Evolutionary conservation across 2,888 invertebrate species (phyloP), one percentile per base, ranked within the genome.

Genomic region (Apotomis capreana): DNA sequence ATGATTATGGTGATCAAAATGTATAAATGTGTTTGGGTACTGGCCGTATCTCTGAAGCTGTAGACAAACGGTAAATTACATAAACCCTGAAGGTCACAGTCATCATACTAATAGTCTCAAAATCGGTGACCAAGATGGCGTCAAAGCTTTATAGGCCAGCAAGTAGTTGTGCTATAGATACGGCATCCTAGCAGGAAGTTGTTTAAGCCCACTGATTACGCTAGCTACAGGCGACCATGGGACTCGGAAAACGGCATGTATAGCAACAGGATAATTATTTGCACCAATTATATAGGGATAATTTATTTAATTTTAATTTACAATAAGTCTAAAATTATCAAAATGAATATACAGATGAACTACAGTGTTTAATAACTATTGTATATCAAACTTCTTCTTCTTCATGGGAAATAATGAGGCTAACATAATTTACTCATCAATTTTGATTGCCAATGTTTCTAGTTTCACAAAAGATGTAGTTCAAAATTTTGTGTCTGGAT

Each of bases 371-470:
- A 52, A 69, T 63, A n/a, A 55, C 0, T 54, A 65, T 65, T 70
- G 70, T 67, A 9, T 61, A 70, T 67, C 65, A 70, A 70, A 70
- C 65, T 70, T 61, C 70, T 60, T 61, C 70, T 60, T 70, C n/a
- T 59, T 68, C 26, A 4, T 46, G 10, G 4, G 54, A 15, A 10
- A 51, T n/a, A 63, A 54, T n/a, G 36, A 10, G 46, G 54, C 63
- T 36, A 49, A 54, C 15, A 44, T 49, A 12, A 58, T 51, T 49
- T 13, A 5, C 58, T 59, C 9, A 44, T 37, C 4, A 65, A 68
- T 36, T 60, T 68, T 44, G 40, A 54, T 10, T 52, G 8, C 51
- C 52, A 59, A 59, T 15, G 4, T n/a, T 40, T 10, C 40, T 1
- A 57, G n/a, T 55, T 62, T 62, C 8, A 57, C 52, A 12, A 12